A percentile compares a stretch with the other conserved stretches of the same genome.
Evolutionary conservation across 2,113 vertebrate species (phyloP).

Genomic region (Platichthys flesus): DNA sequence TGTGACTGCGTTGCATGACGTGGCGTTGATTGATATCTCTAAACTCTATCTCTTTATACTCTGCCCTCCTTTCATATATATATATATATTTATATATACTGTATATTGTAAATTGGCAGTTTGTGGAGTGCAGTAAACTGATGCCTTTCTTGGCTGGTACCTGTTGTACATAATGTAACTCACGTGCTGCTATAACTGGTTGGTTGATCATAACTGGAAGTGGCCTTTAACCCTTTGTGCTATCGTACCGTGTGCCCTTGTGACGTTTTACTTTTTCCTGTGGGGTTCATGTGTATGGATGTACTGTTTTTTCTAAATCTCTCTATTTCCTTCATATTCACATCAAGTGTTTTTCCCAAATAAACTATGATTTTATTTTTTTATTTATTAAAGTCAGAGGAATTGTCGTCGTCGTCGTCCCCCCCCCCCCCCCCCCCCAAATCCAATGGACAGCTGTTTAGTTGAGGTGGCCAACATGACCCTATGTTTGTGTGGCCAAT

Average conservation of each 20-base stretch:
- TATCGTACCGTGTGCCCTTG: constrained; percentile 79
- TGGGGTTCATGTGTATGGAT: constrained; percentile 76
- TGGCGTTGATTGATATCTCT: constrained; percentile 81
- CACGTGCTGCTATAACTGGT: constrained; percentile 76
- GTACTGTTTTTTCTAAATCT: constrained; percentile 70
- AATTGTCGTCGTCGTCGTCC: too few relatives aligned
- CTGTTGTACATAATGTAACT: constrained; percentile 80
- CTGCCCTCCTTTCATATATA: constrained; percentile 66
- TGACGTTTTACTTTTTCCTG: constrained; percentile 77
- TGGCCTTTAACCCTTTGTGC: constrained; percentile 82
- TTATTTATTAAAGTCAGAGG: constrained; percentile 32
- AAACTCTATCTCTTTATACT: constrained; percentile 70
- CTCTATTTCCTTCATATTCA: constrained; percentile 64
- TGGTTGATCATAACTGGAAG: constrained; percentile 80
- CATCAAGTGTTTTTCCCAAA: constrained; percentile 44
- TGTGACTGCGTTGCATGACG: constrained; percentile 88
- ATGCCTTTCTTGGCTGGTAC: constrained; percentile 80
- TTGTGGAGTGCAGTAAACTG: constrained; percentile 83
- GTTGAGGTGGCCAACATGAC: constrained; percentile 63
- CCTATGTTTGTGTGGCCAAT: constrained; percentile 74
- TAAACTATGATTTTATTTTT: constrained; percentile 31
- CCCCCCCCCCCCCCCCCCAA: too few relatives aligned
- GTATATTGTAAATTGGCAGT: constrained; percentile 77
- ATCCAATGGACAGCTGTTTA: constrained; percentile 59
- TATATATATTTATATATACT: constrained; percentile 69